A percentile compares a stretch with the other conserved stretches of the same genome.
These are phyloP conservation scores for Tinamus guttatus DNA, from an alignment of 2,113 vertebrate genomes.

Conservation along the genomic window DNA sequence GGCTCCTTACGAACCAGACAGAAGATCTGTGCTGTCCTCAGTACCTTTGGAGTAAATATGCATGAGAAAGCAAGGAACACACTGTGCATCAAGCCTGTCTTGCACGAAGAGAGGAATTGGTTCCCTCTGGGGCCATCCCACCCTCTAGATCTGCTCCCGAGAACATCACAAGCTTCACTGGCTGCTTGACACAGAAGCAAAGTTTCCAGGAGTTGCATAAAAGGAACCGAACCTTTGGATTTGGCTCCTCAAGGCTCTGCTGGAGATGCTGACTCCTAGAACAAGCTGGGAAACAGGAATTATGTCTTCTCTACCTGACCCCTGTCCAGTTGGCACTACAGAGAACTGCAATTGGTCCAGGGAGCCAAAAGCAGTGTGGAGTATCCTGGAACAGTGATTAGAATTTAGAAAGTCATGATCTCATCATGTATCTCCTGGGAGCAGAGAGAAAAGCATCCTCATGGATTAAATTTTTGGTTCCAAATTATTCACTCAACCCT, in stretches of 20 bases:
- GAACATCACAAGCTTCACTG: neutral
- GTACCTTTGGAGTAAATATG: neutral
- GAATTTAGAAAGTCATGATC: conserved; percentile 17
- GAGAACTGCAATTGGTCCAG: neutral
- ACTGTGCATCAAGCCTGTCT: too few relatives aligned
- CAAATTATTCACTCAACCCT: neutral
- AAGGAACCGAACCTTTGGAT: neutral
- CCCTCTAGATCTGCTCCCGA: neutral
- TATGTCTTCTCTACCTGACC: neutral
- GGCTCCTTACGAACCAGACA: neutral
- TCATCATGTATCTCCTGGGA: neutral
- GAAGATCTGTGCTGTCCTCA: neutral
- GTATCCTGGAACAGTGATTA: neutral
- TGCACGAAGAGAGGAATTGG: neutral
- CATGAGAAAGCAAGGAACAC: too few relatives aligned
- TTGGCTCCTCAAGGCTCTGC: neutral
- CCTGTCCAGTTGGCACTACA: neutral
- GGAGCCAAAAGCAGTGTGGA: neutral
- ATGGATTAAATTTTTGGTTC: neutral
- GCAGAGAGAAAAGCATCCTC: neutral
- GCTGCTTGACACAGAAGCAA: neutral
- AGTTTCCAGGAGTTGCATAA: neutral
- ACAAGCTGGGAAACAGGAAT: neutral
- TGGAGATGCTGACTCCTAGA: neutral
- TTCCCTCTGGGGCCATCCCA: neutral